A percentile compares a stretch with the other conserved stretches of the same genome.
phyloP scores from a whole-genome alignment of 2,888 invertebrate genomes.

The Odontocolon sp. region DNA sequence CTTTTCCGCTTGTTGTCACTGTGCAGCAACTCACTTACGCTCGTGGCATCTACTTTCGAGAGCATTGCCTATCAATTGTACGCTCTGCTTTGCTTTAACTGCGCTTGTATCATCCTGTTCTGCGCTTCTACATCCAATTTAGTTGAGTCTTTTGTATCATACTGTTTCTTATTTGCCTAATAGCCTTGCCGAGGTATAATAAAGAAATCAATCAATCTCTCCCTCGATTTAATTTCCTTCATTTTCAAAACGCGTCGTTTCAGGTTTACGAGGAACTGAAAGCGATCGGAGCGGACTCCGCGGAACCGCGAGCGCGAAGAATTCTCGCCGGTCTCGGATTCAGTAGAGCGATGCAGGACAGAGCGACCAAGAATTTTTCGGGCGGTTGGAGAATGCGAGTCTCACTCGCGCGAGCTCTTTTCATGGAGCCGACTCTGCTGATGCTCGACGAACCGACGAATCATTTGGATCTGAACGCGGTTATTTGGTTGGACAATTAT shows the following conservation, averaged over 20 bases:
- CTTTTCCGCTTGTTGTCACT: no score
- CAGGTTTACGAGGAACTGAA: slow-evolving; percentile 96
- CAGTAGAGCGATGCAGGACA: slow-evolving; percentile 92
- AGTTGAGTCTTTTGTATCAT: no score
- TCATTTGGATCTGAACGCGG: slow-evolving; percentile 99
- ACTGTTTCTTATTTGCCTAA: no score
- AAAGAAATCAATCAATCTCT: neutral
- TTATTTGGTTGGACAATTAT: slow-evolving; percentile 99
- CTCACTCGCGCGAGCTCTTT: slow-evolving; percentile 96
- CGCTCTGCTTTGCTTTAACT: no score
- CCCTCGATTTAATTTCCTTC: neutral
- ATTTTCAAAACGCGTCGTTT: slow-evolving; percentile 27
- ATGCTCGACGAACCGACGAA: slow-evolving; percentile 99
- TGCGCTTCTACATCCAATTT: no score
- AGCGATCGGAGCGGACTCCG: slow-evolving; percentile 98
- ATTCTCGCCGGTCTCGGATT: slow-evolving; percentile 99
- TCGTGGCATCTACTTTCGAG: no score
- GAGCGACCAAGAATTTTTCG: slow-evolving; percentile 94
- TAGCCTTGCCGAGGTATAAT: neutral
- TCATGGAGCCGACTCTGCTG: slow-evolving; percentile 97
- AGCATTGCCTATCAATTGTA: no score
- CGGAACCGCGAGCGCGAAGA: slow-evolving; percentile 97
- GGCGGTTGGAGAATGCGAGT: slow-evolving; percentile 99
- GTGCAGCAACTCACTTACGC: no score
- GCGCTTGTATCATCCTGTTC: no score